phyloP scores from a whole-genome alignment of 2,888 invertebrate species.

The Mesoligia furuncula region DNA sequence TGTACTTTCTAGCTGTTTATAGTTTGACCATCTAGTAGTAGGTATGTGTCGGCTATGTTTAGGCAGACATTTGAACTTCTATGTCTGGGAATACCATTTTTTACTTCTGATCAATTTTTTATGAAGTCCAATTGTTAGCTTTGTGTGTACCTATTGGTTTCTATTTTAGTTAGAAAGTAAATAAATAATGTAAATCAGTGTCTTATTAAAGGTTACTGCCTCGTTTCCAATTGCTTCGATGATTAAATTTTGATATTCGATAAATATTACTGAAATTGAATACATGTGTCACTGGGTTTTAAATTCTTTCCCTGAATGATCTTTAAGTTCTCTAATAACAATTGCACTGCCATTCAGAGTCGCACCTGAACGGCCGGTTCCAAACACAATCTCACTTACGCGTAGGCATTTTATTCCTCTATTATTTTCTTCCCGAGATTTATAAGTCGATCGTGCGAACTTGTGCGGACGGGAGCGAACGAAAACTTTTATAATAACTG shows the following conservation, averaged over 20 bases:
- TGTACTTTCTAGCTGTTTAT: slow-evolving; percentile 26
- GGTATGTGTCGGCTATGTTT: slow-evolving; percentile 4
- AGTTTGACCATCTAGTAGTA: not conserved
- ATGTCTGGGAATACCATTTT: slow-evolving; percentile 6
- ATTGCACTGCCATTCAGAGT: slow-evolving; percentile 41
- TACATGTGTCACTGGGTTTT: not conserved
- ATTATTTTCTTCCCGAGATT: slow-evolving; percentile 71
- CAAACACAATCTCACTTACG: slow-evolving; percentile 56
- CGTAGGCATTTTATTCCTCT: slow-evolving; percentile 63
- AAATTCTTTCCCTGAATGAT: not conserved
- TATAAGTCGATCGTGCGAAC: slow-evolving; percentile 72
- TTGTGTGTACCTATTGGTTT: slow-evolving; percentile 6
- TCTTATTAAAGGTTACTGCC: slow-evolving; percentile 1
- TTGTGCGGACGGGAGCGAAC: slow-evolving; percentile 60
- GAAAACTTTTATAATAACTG: slow-evolving; percentile 76
- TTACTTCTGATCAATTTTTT: slow-evolving; percentile 1
- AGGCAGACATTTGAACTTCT: slow-evolving; percentile 1
- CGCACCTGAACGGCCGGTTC: slow-evolving; percentile 26
- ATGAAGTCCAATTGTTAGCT: slow-evolving; percentile 9
- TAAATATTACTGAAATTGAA: not conserved
- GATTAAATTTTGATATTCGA: too few species aligned
- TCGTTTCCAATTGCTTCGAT: not conserved
- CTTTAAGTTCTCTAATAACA: slow-evolving; percentile 10
- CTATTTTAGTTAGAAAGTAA: slow-evolving; percentile 16
- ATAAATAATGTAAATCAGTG: slow-evolving; percentile 12